Base-by-base conservation (phyloP, 2,797 vertebrate genomes). In the Siniperca undulata region DNA sequence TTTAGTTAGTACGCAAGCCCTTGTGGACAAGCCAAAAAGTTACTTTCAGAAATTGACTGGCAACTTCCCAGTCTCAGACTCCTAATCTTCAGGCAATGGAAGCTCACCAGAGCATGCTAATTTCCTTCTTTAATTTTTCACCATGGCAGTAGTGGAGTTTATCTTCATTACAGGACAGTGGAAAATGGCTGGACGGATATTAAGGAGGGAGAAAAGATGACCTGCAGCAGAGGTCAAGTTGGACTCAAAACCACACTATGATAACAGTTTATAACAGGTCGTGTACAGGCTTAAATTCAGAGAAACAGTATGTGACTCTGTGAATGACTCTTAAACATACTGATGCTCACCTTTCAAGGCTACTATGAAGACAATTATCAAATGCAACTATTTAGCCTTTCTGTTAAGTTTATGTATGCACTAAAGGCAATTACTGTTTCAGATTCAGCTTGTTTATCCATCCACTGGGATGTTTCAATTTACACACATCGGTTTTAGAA, bases 41-140 rank as follows among this genome's bases (percentile, higher is more conserved):
- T 53, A 50, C 85, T 88, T 87, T 78, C 42, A 62, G 17, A 71
- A 13, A 80, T 22, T 60, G 69, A 73, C 61, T 85, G 71, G 76
- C 71, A 74, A 48, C 44, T 56, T 86, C 27, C 52, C 72, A 73
- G 48, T 53, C 62, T 50, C 53, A 77, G 48, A 82, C 64, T 61
- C 27, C 60, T 80, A 73, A 86, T 87, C 78, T 88, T 30, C 53
- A 58, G 67, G 73, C 69, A 34, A 24, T 59, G 68, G 1, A 77
- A 74, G 67, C 70, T 62, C 83, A 83, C 67, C 75, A 55, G 58
- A 72, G 73, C 74, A 70, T 68, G 69, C 40, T 79, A 58, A 92
- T 91, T 91, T 87, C 83, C 77, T 82, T 40, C 68, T 88, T 83
- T 84, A 83, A 89, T 90, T 83, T 89, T 86, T 90, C 85, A 88